Conservation (phyloP, 2,113 vertebrate species). For the Protobothrops flavoviridis region DNA sequence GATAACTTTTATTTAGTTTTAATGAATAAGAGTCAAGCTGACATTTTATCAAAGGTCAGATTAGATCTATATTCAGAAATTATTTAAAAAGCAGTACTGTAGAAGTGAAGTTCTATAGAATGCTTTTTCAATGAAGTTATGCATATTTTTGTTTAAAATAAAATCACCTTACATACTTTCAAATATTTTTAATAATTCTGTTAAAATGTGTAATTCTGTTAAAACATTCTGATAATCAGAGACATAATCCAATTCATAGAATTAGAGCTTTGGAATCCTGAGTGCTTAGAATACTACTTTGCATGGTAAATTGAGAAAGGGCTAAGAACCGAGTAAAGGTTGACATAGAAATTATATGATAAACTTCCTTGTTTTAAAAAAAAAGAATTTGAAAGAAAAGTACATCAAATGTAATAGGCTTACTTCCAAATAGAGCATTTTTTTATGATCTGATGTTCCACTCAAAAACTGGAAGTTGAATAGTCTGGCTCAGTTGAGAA, state of each 20-base stretch:
- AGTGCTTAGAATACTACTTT: background rate
- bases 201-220: background rate
- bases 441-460: background rate
- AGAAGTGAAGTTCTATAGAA: background rate
- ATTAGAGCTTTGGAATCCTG: background rate
- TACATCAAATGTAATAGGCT: background rate
- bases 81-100: background rate
- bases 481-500: background rate
- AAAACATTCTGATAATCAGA: background rate
- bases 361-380: background rate
- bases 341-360: background rate
- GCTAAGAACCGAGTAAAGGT: background rate
- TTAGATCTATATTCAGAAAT: background rate
- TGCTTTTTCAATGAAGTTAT: background rate
- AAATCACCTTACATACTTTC: background rate
- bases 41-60: background rate
- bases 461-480: background rate
- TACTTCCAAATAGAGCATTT: background rate
- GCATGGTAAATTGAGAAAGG: background rate
- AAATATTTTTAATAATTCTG: background rate
- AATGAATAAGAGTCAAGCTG: background rate
- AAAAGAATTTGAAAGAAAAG: background rate
- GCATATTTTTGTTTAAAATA: background rate
- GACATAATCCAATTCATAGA: background rate
- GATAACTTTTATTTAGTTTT: background rate